These are phyloP conservation scores for Noctuana brunneofusca DNA, from an alignment of 2,888 invertebrate species.

Conservation along the genomic window DNA sequence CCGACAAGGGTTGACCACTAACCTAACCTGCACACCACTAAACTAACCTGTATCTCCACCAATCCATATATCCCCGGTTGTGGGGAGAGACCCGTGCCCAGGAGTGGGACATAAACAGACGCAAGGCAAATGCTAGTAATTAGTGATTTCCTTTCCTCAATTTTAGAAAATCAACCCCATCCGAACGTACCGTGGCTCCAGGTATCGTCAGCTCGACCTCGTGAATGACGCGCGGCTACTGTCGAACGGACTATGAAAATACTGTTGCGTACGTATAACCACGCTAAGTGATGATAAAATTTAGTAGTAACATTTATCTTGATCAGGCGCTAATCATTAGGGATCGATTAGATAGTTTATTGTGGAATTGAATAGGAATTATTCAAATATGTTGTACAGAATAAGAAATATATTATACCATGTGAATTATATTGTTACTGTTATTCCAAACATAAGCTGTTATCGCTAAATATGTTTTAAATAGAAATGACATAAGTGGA, in stretches of 20 bases:
- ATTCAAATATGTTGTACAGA: not conserved
- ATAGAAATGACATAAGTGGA: constrained; percentile 1
- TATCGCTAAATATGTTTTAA: not conserved
- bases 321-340: constrained; percentile 8
- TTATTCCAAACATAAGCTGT: not conserved
- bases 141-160: too few relatives aligned
- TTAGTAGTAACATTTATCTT: constrained; percentile 9
- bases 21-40: too few relatives aligned
- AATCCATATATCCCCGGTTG: too few relatives aligned
- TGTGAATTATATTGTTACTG: not conserved
- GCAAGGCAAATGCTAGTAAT: too few relatives aligned
- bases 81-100: too few relatives aligned
- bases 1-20: too few relatives aligned
- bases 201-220: constrained; percentile 10
- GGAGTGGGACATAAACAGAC: too few relatives aligned
- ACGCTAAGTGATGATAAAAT: constrained; percentile 19
- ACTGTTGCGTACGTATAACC: constrained; percentile 16
- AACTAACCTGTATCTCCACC: too few relatives aligned
- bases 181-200: constrained; percentile 5
- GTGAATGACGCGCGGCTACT: constrained; percentile 4
- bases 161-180: constrained; percentile 2
- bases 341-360: constrained; percentile 14
- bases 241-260: constrained; percentile 1
- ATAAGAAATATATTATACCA: constrained; percentile 1
- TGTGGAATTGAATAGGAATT: not conserved